Evolutionary conservation across 2,797 vertebrate genomes (phyloP).

Genomic region (Notolepis coatsorum): DNA sequence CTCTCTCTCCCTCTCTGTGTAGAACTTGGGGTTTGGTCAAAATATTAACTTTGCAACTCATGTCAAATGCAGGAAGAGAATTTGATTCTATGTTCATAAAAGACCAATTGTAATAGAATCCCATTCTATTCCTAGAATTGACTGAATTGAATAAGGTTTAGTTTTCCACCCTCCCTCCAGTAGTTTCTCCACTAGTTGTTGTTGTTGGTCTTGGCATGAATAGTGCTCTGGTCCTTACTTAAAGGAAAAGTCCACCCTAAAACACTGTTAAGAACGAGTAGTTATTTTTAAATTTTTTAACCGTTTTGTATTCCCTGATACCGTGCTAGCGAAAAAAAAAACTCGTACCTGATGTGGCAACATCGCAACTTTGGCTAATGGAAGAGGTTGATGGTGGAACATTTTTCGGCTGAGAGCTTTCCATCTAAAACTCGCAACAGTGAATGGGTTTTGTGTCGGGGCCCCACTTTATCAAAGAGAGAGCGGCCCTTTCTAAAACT

Average conservation of each 20-base stretch:
- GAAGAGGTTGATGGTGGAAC: no score
- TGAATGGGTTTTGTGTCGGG: no score
- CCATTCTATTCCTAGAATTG: background rate
- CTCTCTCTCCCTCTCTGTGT: background rate
- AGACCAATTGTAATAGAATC: background rate
- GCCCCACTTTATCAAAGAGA: no score
- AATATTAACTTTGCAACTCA: slow-evolving; percentile 1
- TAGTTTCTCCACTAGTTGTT: background rate
- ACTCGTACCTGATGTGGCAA: no score
- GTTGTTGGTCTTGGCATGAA: slow-evolving; percentile 23
- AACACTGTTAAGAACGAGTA: background rate
- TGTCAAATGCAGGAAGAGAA: background rate
- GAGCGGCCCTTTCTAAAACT: no score
- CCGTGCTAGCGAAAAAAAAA: no score
- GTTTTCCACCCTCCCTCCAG: background rate
- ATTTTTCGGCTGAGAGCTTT: no score
- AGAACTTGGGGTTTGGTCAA: slow-evolving; percentile 7
- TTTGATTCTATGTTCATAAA: background rate
- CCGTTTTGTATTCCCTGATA: no score
- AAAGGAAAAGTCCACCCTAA: no score
- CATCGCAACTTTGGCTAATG: no score
- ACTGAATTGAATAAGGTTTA: background rate
- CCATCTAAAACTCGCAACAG: no score
- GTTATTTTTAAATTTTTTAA: background rate
- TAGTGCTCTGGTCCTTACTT: slow-evolving; percentile 59